Evolutionary conservation across 2,797 vertebrate genomes (phyloP), one percentile per base, ranked within the genome.

Genomic region (Hypotaenidia okinawae): DNA sequence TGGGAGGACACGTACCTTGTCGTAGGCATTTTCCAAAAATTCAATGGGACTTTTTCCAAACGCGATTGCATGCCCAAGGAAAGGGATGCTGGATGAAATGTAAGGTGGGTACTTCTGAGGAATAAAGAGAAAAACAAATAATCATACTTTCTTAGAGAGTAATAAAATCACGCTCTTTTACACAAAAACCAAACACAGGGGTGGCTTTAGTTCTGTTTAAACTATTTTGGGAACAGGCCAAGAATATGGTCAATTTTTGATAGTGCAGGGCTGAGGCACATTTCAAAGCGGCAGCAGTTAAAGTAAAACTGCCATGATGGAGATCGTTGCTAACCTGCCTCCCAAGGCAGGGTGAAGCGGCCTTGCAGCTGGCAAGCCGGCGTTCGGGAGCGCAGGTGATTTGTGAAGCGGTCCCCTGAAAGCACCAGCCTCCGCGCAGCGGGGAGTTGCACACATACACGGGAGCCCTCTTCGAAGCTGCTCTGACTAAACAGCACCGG

Each of bases 21-120:
- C 98, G 70, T 99, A 99, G 5, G 99, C 99, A 33, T 98, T 98
- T 97, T 99, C 99, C 77, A 99, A 97, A 95, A 99, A 99, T 32
- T 99, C 98, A 94, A 99, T 99, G 75, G 99, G 99, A 90, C 98
- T 99, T 97, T 97, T 99, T n/a, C 99, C 99, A 97, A 99, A 99
- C 17, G 98, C 98, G 15, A 99, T 89, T 13, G 99, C 99, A 66
- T 99, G 99, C 17, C 99, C 99, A 78, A 99, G 97, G 94, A 99
- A 99, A 11, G 99, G 99, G 92, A 99, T 94, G 81, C 95, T 96
- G 73, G 99, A 99, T 16, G 98, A 98, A 58, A 99, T 99, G 66
- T 98, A 98, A 6, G 99, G 99, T 15, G 99, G 99, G 79, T 96
- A 96, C 88, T 99, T 99, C 99, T 99, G 95, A 15, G 91, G 69